Conservation (phyloP, 2,888 invertebrate species). For the Sarcophaga variegata region DNA sequence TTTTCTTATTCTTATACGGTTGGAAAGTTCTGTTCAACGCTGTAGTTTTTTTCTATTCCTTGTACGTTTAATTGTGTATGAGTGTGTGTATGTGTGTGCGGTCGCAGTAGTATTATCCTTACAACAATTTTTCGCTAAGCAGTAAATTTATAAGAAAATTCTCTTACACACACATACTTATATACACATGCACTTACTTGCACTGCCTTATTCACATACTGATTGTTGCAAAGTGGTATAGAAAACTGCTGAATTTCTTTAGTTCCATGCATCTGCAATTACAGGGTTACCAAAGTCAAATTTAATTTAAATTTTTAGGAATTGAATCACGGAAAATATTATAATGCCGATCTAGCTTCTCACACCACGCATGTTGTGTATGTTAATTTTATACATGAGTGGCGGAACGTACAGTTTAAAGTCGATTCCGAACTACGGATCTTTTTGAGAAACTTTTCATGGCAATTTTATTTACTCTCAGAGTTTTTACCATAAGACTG, state of each 20-base stretch:
- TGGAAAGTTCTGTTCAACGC: too few relatives aligned
- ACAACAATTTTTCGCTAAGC: conserved; percentile 47
- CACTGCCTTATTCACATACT: not conserved
- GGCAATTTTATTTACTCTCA: too few relatives aligned
- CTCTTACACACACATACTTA: not conserved
- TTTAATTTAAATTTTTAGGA: too few relatives aligned
- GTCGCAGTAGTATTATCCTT: conserved; percentile 18
- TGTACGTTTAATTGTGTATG: not conserved
- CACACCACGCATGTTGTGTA: too few relatives aligned
- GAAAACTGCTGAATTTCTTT: conserved; percentile 16
- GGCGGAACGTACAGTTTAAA: too few relatives aligned
- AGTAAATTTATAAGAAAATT: conserved; percentile 4
- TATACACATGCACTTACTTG: not conserved
- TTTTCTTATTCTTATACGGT: not conserved
- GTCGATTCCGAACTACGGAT: too few relatives aligned
- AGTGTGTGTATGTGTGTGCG: not conserved
- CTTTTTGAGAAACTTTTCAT: too few relatives aligned
- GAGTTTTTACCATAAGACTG: too few relatives aligned
- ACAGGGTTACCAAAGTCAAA: too few relatives aligned
- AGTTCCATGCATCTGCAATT: not conserved
- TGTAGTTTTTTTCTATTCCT: not conserved
- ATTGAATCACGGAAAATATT: too few relatives aligned
- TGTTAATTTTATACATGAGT: too few relatives aligned
- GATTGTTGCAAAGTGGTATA: not conserved
- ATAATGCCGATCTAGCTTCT: too few relatives aligned